Percentiles rank a stretch among this genome's conserved stretches.
Conservation (phyloP, 2,888 invertebrate genomes). For the Tanytarsus gracilentus region DNA sequence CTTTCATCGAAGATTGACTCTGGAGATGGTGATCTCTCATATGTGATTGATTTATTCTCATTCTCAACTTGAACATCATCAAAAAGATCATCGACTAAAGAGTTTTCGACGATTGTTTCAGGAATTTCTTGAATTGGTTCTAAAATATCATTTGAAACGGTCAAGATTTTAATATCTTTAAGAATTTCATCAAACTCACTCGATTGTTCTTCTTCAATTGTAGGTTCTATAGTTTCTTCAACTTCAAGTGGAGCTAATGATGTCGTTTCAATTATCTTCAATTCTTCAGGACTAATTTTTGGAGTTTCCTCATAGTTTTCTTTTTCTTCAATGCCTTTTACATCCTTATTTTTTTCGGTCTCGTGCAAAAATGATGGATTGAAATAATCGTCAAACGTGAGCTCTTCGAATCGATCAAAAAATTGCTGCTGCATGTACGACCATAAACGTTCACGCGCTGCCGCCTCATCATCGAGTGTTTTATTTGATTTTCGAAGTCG, state of each 20-base stretch:
- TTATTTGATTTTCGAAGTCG: background rate
- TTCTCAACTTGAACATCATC: conserved; percentile 9
- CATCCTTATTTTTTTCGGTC: background rate
- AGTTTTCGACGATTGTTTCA: no score
- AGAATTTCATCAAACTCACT: no score
- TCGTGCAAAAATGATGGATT: background rate
- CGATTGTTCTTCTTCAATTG: no score
- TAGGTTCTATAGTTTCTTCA: no score
- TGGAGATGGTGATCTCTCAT: background rate
- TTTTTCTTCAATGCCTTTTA: background rate
- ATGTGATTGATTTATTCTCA: conserved; percentile 4
- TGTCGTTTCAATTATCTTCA: no score
- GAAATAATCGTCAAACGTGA: conserved; percentile 16
- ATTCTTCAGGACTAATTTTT: background rate
- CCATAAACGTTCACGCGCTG: background rate
- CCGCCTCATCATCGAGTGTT: background rate
- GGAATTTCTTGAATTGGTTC: conserved; percentile 16
- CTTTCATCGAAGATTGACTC: background rate
- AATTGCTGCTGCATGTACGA: background rate
- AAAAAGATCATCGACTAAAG: background rate
- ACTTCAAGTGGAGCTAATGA: no score
- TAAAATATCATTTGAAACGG: no score
- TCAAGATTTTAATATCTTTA: no score
- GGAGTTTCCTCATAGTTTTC: no score
- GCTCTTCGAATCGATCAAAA: conserved; percentile 14